phyloP scores from a whole-genome alignment of 2,113 vertebrate genomes.

The Malurus melanocephalus region DNA sequence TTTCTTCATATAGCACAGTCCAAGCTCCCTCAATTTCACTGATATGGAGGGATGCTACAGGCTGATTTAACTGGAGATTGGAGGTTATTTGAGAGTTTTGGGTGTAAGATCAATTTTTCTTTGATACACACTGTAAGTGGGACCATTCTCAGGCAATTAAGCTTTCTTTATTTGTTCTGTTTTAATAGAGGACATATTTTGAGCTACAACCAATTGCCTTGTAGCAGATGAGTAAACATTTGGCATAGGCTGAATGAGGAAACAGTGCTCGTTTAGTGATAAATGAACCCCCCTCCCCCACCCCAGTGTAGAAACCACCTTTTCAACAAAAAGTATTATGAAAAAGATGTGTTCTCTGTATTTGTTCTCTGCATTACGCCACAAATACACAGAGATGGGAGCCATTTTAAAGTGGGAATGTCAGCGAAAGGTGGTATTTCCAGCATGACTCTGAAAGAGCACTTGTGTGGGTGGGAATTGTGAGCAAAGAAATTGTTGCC shows the following conservation, averaged over 20 bases:
- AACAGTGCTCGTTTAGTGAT: neutral
- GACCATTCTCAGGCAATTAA: neutral
- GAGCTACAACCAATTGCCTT: neutral
- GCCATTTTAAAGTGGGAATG: neutral
- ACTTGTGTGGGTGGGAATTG: neutral
- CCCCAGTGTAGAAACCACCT: neutral
- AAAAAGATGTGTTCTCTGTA: neutral
- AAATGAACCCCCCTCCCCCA: fast-evolving
- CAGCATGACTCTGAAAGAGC: neutral
- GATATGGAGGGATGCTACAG: neutral
- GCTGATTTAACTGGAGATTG: neutral
- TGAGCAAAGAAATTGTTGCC: neutral
- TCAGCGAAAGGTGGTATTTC: neutral
- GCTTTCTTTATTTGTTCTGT: neutral
- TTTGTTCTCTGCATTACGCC: neutral
- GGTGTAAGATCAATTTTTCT: neutral
- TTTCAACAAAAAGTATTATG: neutral
- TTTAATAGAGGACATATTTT: neutral
- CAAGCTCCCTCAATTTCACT: neutral
- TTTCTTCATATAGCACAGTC: neutral
- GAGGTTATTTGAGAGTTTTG: neutral
- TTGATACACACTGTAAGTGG: neutral
- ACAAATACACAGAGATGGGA: neutral
- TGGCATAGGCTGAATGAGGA: neutral
- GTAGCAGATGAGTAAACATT: neutral